These are phyloP conservation scores for Phrynocephalus vlangalii DNA, from an alignment of 2,797 vertebrate species.

Conservation along the genomic window DNA sequence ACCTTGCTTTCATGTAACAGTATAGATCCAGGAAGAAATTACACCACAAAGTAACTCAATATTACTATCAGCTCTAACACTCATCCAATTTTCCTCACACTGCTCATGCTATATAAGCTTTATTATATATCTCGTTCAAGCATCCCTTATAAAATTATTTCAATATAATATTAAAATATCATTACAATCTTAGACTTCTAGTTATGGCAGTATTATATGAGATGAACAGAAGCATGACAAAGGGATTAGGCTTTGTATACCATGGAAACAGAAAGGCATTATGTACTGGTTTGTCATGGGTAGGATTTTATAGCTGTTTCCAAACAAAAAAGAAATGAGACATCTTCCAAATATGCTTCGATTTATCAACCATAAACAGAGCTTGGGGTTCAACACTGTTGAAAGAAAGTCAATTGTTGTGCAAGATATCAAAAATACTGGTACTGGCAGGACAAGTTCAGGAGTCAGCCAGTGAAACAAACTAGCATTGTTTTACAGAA, in stretches of 20 bases:
- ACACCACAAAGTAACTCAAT: background rate
- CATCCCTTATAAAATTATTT: constrained; percentile 17
- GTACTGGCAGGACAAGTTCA: constrained; percentile 17
- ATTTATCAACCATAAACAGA: constrained; percentile 15
- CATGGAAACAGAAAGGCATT: background rate
- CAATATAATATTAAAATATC: background rate
- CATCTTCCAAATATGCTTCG: constrained; percentile 24
- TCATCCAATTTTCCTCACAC: constrained; percentile 22
- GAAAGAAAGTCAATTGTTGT: background rate
- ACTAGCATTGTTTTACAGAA: constrained; percentile 55
- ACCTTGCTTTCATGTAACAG: background rate
- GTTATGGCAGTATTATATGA: background rate
- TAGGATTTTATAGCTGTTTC: constrained; percentile 37
- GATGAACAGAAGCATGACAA: background rate
- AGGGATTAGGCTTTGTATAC: background rate
- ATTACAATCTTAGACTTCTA: constrained; percentile 10
- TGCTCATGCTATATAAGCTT: constrained; percentile 16
- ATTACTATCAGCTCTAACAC: background rate
- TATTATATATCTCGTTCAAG: constrained; percentile 11
- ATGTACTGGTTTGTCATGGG: background rate
- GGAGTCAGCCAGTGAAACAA: constrained; percentile 64
- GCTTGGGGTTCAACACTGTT: background rate
- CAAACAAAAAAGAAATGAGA: constrained; percentile 14
- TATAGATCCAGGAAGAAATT: background rate
- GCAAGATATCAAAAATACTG: constrained; percentile 16